Evolutionary conservation across 2,113 vertebrate genomes (phyloP), one percentile per base, ranked within the genome.

Genomic region (Forbesichthys agassizii): DNA sequence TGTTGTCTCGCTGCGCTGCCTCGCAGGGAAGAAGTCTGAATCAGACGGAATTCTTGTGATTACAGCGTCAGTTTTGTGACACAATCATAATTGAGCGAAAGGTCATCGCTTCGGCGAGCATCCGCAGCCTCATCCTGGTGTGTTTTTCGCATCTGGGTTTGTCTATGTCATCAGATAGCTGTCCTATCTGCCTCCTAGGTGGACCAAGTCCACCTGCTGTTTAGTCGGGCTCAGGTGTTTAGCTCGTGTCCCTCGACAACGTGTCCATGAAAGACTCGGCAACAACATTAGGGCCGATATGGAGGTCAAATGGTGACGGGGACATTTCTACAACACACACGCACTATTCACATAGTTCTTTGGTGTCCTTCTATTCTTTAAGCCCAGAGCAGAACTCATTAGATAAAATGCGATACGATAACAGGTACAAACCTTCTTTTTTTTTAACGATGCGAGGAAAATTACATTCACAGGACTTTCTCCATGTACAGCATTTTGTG

Each of bases 61-160:
- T 3, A 27, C 27, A 27, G 27, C 3, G 27, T 27, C 2, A 27
- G 27, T 27, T 88, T 79, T 71, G 69, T 64, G 74, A 74, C 64
- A 79, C 62, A 36, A 57, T 69, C 12, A 20, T 63, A 81, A 84
- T 85, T 87, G 86, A 77, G 68, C 12, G 56, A 66, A 76, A 80
- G 83, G 87, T 86, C 77, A 59, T 65, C 61, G 68, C 60, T 69
- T 67, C 71, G 74, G 74, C 64, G 3, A n/a, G 71, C 33, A n/a
- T 69, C 66, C 60, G 0, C 36, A 0, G 57, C 68, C 18, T 68
- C 67, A 67, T 49, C 55, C 53, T 75, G 75, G 6, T n/a, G 36
- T n/a, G 9, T 61, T 16, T 16, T 12, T 78, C 53, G 51, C 53
- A 77, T 65, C 58, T 51, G 4, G 36, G 1, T 42, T 68, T 2